Base-by-base conservation (phyloP, 2,888 invertebrate species). In the Acanthococcus lagerstroemiae region DNA sequence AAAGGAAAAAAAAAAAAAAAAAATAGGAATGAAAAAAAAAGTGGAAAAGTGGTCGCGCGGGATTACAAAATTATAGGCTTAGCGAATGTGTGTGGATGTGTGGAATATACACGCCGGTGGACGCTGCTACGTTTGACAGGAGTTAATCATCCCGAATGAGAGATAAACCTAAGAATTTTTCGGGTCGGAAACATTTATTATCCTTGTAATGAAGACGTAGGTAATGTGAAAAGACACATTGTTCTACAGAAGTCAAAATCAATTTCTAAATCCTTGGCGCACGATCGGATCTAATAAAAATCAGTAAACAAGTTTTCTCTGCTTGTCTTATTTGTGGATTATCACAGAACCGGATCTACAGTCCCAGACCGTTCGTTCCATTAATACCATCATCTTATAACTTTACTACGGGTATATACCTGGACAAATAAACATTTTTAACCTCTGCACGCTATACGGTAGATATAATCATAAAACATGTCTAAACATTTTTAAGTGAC, bases 401-500 rank as follows among this genome's bases (percentile, higher is more conserved):
- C 46, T 48, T 45, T 60, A 48, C 48, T 46, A 60, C 46, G 48
- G n/a, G 46, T 27, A 17, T 55, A 30, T 46, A 60, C 60, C 48
- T 48, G 63, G 54, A 63, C 63, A 63, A 63, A 63, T 63, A 63
- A 63, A 63, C 54, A 63, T 63, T 63, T 63, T 63, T 63, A 54
- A 63, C 63, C 63, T 63, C 63, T 63, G 63, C 52, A 63, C 63
- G 63, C 63, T 63, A 63, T 60, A 60, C 63, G 54, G 54, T 54
- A 54, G 54, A 63, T 63, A 63, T 63, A 56, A 56, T 66, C 66
- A 56, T 57, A 66, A 66, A 66, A 66, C 66, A 66, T 46, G 66
- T 66, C 66, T 55, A 56, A 66, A 66, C 57, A 66, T 66, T 66
- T 56, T 66, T 66, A 66, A 66, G 66, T 66, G 66, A 66, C 66